Conservation (phyloP, 2,113 vertebrate genomes). For the Rhabdomys dilectus region DNA sequence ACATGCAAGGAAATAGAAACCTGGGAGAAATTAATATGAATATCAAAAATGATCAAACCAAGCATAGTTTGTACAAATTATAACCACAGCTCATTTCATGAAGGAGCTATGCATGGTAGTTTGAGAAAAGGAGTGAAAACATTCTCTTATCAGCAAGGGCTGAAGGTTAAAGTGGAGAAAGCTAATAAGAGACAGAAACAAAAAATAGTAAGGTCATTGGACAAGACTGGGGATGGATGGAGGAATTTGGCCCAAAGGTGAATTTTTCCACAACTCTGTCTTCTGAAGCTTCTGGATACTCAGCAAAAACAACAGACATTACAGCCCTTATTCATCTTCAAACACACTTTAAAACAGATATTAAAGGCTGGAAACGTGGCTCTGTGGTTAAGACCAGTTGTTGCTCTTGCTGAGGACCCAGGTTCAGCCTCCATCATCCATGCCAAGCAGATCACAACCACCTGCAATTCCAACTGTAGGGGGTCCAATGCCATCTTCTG, state of each 20-base stretch:
- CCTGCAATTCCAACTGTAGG: background rate
- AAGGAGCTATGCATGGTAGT: background rate
- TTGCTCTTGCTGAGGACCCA: background rate
- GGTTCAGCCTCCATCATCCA: background rate
- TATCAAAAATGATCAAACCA: constrained; percentile 37
- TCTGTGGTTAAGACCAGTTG: background rate
- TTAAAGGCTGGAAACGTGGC: background rate
- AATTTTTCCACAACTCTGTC: background rate
- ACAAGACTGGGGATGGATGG: background rate
- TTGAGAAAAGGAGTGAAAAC: background rate
- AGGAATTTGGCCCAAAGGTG: background rate
- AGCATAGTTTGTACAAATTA: background rate
- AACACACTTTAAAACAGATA: background rate
- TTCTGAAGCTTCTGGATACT: background rate
- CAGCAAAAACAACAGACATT: background rate
- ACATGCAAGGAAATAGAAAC: background rate
- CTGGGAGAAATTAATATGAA: background rate
- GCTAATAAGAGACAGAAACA: background rate
- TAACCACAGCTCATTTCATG: background rate
- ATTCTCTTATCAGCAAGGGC: background rate
- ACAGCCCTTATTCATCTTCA: background rate
- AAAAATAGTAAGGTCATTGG: background rate
- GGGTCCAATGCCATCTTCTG: background rate
- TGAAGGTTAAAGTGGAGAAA: background rate
- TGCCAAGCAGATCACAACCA: background rate